These are phyloP conservation scores for Protodeltote pygarga DNA, from an alignment of 2,888 invertebrate genomes.

Conservation along the genomic window DNA sequence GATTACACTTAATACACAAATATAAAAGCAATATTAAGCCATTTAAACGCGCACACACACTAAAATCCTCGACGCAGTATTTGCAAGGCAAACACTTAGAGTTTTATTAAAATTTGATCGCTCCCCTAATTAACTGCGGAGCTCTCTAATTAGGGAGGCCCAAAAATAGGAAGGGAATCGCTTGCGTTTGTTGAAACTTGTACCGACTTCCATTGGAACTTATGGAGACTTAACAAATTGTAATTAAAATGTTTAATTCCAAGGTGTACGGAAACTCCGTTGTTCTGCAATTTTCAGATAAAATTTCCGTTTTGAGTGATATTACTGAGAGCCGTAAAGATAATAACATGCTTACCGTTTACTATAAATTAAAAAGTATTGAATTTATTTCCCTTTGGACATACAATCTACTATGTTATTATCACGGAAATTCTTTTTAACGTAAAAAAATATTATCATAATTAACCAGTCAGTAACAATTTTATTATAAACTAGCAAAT, in stretches of 20 bases:
- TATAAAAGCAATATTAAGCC: conserved; percentile 13
- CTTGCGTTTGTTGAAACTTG: conserved; percentile 30
- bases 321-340: too few relatives aligned
- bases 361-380: too few relatives aligned
- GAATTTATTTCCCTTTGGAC: too few relatives aligned
- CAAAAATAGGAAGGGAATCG: conserved; percentile 41
- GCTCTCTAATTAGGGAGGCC: conserved; percentile 46
- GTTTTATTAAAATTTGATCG: conserved; percentile 51
- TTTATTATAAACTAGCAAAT: too few relatives aligned
- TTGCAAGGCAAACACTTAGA: conserved; percentile 43
- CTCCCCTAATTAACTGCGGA: conserved; percentile 47
- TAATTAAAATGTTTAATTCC: conserved; percentile 42
- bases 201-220: conserved; percentile 22
- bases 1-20: conserved; percentile 25
- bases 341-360: too few relatives aligned
- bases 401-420: too few relatives aligned
- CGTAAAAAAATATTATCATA: too few relatives aligned
- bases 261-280: conserved; percentile 33
- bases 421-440: too few relatives aligned
- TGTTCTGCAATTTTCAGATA: neutral
- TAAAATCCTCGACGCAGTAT: conserved; percentile 30
- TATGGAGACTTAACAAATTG: conserved; percentile 36
- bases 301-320: too few relatives aligned
- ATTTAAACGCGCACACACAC: conserved; percentile 19
- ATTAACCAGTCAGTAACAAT: too few relatives aligned